A percentile compares a stretch with the other conserved stretches of the same genome.
These are phyloP conservation scores for Paragorgia papillata DNA, from an alignment of 92 coral and sea anemone genomes.

Conservation along the genomic window DNA sequence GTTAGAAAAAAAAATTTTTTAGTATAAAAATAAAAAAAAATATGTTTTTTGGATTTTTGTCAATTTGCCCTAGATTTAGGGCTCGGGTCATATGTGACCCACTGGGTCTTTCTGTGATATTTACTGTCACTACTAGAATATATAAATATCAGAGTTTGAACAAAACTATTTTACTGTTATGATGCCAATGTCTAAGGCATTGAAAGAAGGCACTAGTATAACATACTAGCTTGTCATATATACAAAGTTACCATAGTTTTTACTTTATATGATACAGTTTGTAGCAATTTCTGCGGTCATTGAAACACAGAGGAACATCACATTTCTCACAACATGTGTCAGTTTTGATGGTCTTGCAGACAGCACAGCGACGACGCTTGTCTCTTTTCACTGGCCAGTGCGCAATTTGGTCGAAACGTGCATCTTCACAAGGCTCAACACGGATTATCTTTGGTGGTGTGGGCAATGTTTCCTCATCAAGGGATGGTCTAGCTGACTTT, in stretches of 20 bases:
- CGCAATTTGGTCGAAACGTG: constrained; percentile 21
- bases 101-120: constrained; percentile 2
- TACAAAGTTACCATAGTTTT: neutral
- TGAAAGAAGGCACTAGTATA: constrained; percentile 12
- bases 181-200: constrained; percentile 10
- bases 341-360: constrained; percentile 11
- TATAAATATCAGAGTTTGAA: constrained; percentile 8
- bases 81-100: constrained; percentile 32
- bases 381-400: too few species aligned
- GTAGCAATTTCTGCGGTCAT: constrained; percentile 22
- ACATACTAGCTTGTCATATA: constrained; percentile 7
- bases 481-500: constrained; percentile 15
- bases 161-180: neutral
- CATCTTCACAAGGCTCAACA: constrained; percentile 13
- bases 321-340: too few species aligned
- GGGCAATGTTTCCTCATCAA: neutral
- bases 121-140: constrained; percentile 24
- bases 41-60: constrained; percentile 12
- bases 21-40: constrained; percentile 1
- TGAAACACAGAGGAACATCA: constrained; percentile 20
- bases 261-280: constrained; percentile 5
- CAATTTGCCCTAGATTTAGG: neutral
- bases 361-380: constrained; percentile 21
- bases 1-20: neutral
- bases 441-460: too few species aligned